Percentiles rank a stretch among this genome's conserved stretches.
Evolutionary conservation across 2,797 vertebrate species (phyloP).

Genomic region (Chromis chromis): DNA sequence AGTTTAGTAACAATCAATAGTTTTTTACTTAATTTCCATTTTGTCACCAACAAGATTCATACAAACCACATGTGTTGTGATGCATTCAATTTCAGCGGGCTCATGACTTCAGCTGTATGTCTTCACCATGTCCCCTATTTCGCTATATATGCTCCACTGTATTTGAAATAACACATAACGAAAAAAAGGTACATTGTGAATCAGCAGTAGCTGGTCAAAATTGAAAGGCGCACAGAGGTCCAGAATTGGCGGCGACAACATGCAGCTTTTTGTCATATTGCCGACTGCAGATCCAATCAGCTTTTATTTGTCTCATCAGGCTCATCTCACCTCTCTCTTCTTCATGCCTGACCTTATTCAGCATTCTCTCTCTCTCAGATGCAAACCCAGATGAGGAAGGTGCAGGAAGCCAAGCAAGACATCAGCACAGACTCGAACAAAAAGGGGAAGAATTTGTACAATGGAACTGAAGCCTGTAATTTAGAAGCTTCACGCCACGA

Average conservation of each 20-base stretch:
- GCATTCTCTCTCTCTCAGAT: background rate
- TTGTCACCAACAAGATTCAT: too few relatives aligned
- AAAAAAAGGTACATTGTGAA: background rate
- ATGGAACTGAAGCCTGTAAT: background rate
- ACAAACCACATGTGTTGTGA: too few relatives aligned
- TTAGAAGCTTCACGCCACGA: background rate
- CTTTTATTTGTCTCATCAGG: slow-evolving; percentile 43
- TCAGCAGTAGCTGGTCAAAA: slow-evolving; percentile 8
- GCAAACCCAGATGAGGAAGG: slow-evolving; percentile 7
- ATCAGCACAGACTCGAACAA: background rate
- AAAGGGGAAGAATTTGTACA: background rate
- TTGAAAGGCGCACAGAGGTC: slow-evolving; percentile 6
- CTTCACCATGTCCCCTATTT: background rate
- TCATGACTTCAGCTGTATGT: background rate
- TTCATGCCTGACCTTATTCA: slow-evolving; percentile 18
- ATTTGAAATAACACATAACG: slow-evolving; percentile 10
- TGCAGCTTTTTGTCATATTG: background rate
- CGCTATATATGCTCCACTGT: background rate
- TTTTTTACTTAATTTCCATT: too few relatives aligned
- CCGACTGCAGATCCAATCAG: slow-evolving; percentile 45
- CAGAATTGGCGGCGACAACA: background rate
- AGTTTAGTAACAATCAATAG: too few relatives aligned
- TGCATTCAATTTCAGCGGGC: too few relatives aligned
- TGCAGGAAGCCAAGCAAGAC: background rate
- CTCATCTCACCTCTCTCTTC: slow-evolving; percentile 22